Conservation (phyloP, 2,113 vertebrate species). For the Scomber scombrus region DNA sequence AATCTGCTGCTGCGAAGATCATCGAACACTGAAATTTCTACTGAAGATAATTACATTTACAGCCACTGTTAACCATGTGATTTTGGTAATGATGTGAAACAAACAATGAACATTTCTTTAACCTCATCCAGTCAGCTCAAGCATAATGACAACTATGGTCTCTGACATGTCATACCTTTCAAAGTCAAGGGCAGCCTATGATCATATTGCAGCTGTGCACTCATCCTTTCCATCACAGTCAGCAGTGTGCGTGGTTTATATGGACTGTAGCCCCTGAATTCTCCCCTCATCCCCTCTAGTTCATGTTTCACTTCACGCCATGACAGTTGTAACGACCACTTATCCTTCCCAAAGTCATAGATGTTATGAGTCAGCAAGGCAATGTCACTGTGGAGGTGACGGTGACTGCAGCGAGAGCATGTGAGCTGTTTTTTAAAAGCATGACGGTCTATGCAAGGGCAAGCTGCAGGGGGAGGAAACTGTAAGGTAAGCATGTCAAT, state of each 20-base stretch:
- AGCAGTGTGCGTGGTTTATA: conserved; percentile 18
- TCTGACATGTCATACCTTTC: not conserved
- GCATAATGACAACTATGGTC: not conserved
- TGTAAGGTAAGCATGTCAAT: conserved; percentile 64
- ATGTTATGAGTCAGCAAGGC: conserved; percentile 67
- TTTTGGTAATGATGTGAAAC: not conserved
- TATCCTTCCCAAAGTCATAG: conserved; percentile 71
- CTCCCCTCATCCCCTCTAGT: conserved; percentile 24
- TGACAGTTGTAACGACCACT: conserved; percentile 52
- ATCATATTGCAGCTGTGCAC: conserved; percentile 26
- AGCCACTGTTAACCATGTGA: not conserved
- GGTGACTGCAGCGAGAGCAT: not conserved
- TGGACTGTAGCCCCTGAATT: conserved; percentile 8
- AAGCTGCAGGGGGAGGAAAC: conserved; percentile 41
- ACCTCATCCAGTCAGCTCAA: not conserved
- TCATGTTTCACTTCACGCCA: conserved; percentile 45
- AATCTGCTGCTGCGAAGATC: not conserved
- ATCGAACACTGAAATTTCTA: not conserved
- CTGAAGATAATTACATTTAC: not conserved
- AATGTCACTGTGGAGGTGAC: conserved; percentile 36
- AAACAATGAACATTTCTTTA: not conserved
- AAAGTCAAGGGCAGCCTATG: conserved; percentile 30
- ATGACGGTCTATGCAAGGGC: conserved; percentile 44
- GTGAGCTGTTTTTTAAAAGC: conserved; percentile 36
- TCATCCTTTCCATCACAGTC: conserved; percentile 23